Evolutionary conservation across 92 coral and sea anemone species (phyloP), one percentile per base, ranked within the genome.

Genomic region (Heteractis magnifica): DNA sequence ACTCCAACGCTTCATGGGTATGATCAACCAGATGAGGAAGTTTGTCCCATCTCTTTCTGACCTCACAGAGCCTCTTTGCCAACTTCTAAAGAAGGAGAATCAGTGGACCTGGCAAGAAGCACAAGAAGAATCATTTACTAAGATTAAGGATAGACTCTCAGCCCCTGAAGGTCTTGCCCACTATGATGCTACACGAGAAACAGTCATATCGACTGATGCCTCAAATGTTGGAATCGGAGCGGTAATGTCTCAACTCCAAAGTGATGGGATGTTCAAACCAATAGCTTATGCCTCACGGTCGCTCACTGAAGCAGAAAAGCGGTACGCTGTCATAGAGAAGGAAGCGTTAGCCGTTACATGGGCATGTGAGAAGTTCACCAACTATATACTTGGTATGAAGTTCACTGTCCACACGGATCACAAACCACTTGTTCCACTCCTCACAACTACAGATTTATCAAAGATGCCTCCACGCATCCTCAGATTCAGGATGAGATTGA

Each of bases 1-100:
- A 14, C 72, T 82, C 8, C 86, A 72, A 58, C 86, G 86, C 7
- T 82, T 82, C 81, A 51, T 44, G 68, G 86, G 71, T 3, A 82
- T 82, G 86, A 68, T 82, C 51, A 82, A 82, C 56, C 86, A 82
- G 50, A 52, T 82, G 71, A 72, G 65, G 64, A 83, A 83, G 60
- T 83, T 83, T 50, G 53, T 87, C 7, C 82, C 90, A 3, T 34
- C 58, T 44, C 87, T 82, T 4, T 71, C 90, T 41, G 72, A 82
- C 65, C 64, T 87, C 19, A 87, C 82, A 72, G 86, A 81, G 76
- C 82, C 90, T 44, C 81, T 81, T 11, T 77, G 87, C 19, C 86
- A 87, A 59, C 72, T 81, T 10, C 87, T 87, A 10, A 77, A 78
- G 49, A 87, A 87, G 19, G 82, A 77, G 18, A 68, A 77, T 6